These are phyloP conservation scores for Noctuana brunneofusca DNA, from an alignment of 2,888 invertebrate genomes.

Conservation along the genomic window DNA sequence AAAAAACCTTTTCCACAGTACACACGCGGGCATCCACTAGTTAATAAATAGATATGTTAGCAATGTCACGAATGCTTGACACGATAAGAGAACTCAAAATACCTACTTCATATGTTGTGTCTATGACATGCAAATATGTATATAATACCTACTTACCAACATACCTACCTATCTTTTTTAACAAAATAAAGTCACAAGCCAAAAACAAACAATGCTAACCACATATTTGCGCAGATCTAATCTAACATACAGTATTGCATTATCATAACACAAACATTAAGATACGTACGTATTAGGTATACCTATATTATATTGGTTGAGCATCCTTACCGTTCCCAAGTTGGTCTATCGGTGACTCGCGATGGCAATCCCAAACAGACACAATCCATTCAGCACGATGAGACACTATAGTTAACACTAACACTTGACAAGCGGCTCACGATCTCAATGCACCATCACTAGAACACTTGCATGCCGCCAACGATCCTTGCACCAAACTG, in stretches of 20 bases:
- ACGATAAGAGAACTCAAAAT: conserved; percentile 19
- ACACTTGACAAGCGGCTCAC: conserved; percentile 69
- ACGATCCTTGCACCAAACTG: conserved; percentile 54
- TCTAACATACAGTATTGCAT: conserved; percentile 24
- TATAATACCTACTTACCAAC: conserved; percentile 2
- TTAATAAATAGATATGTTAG: conserved; percentile 18
- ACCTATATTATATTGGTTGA: not conserved
- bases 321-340: conserved; percentile 76
- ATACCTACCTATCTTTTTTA: conserved; percentile 28
- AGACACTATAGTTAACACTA: conserved; percentile 76
- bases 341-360: conserved; percentile 75
- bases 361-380: conserved; percentile 78
- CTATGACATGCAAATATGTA: conserved; percentile 29
- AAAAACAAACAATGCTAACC: conserved; percentile 36
- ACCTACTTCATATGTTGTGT: not conserved
- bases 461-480: conserved; percentile 73
- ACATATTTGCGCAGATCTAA: conserved; percentile 34
- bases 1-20: too few relatives aligned
- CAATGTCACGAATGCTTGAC: conserved; percentile 1
- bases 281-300: conserved; percentile 34
- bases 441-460: conserved; percentile 77
- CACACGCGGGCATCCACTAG: too few relatives aligned
- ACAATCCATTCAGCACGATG: conserved; percentile 79
- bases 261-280: conserved; percentile 34
- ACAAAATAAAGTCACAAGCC: conserved; percentile 40